Base-by-base conservation (phyloP, 2,888 invertebrate species). In the Drosophila diplacantha region DNA sequence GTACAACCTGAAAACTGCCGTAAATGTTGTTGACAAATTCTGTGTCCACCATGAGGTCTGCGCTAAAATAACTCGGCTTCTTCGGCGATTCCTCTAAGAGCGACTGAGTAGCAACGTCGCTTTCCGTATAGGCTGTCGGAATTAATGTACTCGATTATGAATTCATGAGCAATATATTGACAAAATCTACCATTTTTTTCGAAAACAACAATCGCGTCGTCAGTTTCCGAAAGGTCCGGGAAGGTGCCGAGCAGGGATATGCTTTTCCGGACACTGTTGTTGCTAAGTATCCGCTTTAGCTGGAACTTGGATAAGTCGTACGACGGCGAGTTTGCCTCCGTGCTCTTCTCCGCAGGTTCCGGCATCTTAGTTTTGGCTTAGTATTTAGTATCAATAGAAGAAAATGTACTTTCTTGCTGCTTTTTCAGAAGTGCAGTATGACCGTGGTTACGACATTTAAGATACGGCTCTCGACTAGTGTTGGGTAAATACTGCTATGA, bases 21-120 rank as follows among this genome's bases (percentile, higher is more conserved):
- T 96, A 96, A 85, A 96, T 93, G 87, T 96, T 95, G 89, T 96
- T 96, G 31, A 92, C 90, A 84, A 94, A 94, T 59, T 91, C 90
- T 69, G 92, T 92, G 32, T 90, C 89, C 3, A 94, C 87, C 61
- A 88, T 87, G 22, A 92, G 91, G 2, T 92, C 91, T 11, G 88
- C 87, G 32, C 91, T 91, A 77, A 95, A 93, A 83, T 92, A 92
- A 16, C 74, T 79, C 1, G 75, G 75, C 47, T 67, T 63, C 24
- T 46, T 60, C 4, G 63, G 24, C 14, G 53, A 20, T 3, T 53
- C 49, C 4, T 60, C 52, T 0, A 54, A 35, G 1, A 29, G 6
- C 1, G 50, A 5, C 1, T 59, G 73, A 26, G 84, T 85, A 38
- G 84, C 74, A 12, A 87, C 84, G 57, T 88, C 85, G 14, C 87